phyloP scores from a whole-genome alignment of 2,113 vertebrate species.

The Hydrochoerus hydrochaeris region DNA sequence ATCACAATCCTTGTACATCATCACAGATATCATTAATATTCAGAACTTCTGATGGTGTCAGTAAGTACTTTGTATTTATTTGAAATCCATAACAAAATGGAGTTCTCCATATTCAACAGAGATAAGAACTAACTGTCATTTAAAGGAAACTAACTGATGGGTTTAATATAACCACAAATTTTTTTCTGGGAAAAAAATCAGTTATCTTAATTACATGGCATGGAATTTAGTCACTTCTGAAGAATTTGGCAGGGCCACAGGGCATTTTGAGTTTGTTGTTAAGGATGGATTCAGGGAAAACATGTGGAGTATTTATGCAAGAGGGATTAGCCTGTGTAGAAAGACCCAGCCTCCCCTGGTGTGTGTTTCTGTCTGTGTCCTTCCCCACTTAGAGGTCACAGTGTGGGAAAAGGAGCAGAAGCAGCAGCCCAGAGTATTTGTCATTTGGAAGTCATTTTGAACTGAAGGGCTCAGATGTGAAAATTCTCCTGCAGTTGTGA shows the following conservation, averaged over 20 bases:
- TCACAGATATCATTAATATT: not conserved
- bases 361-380: not conserved
- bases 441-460: not conserved
- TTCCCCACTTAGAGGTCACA: not conserved
- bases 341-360: rapidly evolving
- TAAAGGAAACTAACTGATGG: not conserved
- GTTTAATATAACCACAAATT: not conserved
- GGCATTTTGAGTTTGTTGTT: not conserved
- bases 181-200: not conserved
- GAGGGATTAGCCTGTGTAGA: not conserved
- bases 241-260: not conserved
- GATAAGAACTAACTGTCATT: not conserved
- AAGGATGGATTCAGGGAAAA: not conserved
- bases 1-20: not conserved
- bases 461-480: not conserved
- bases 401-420: too few species aligned
- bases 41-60: not conserved
- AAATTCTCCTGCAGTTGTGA: not conserved
- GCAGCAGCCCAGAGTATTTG: not conserved
- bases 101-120: not conserved
- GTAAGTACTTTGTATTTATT: not conserved
- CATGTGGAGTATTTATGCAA: not conserved
- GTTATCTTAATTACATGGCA: not conserved
- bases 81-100: not conserved
- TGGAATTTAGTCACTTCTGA: not conserved